phyloP scores from a whole-genome alignment of 2,888 invertebrate genomes.

The Nephrotoma guestfalica region DNA sequence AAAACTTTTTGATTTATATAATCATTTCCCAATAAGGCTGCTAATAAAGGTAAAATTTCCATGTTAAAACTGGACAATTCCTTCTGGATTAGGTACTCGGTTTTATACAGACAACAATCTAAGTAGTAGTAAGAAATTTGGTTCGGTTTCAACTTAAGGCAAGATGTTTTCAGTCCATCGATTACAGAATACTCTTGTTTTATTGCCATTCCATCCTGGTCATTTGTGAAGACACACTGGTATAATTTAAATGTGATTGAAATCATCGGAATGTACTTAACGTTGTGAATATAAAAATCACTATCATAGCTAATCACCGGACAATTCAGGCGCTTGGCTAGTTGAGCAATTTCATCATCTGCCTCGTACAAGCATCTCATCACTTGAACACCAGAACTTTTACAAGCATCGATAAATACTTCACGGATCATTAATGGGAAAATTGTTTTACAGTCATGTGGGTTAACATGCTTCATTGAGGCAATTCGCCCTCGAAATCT shows the following conservation, averaged over 20 bases:
- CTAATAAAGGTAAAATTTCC: slow-evolving; percentile 59
- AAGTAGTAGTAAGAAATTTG: slow-evolving; percentile 19
- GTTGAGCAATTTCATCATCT: slow-evolving; percentile 71
- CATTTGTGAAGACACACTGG: background rate
- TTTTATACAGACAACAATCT: slow-evolving; percentile 56
- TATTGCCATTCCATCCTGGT: background rate
- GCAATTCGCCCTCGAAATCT: slow-evolving; percentile 45
- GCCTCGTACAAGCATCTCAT: slow-evolving; percentile 77
- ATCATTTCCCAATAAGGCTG: slow-evolving; percentile 80
- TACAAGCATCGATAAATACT: slow-evolving; percentile 56
- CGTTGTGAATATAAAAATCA: slow-evolving; percentile 83
- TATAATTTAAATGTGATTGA: slow-evolving; percentile 41
- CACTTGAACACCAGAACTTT: slow-evolving; percentile 46
- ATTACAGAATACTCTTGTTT: background rate
- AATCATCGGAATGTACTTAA: slow-evolving; percentile 64
- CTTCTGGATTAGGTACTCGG: slow-evolving; percentile 49
- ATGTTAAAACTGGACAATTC: slow-evolving; percentile 41
- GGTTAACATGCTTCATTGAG: slow-evolving; percentile 40
- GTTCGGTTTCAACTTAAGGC: slow-evolving; percentile 14
- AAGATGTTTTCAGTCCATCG: slow-evolving; percentile 13
- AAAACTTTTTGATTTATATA: slow-evolving; percentile 57
- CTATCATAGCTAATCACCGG: slow-evolving; percentile 88
- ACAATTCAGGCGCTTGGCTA: slow-evolving; percentile 63
- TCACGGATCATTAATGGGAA: slow-evolving; percentile 63
- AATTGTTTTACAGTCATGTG: slow-evolving; percentile 41